Evolutionary conservation across 2,113 vertebrate genomes (phyloP).

Genomic region (Thalassoma bifasciatum): DNA sequence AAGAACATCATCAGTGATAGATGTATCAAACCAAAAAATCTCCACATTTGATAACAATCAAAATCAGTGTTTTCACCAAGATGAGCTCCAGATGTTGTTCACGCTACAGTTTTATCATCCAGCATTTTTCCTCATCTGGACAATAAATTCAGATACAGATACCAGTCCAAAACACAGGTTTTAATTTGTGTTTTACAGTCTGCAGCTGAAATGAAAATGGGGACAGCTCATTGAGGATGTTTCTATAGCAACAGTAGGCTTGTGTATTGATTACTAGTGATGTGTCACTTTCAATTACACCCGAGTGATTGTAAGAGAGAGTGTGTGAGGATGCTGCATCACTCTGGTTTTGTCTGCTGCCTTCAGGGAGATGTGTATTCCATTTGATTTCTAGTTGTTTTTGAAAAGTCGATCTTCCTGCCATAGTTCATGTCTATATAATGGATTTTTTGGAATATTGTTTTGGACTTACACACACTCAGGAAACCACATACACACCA

Average conservation of each 20-base stretch:
- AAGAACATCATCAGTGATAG: too few relatives aligned
- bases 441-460: slow-evolving; percentile 26
- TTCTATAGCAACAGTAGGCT: slow-evolving; percentile 28
- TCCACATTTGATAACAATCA: too few relatives aligned
- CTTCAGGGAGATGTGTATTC: slow-evolving; percentile 18
- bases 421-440: slow-evolving; percentile 21
- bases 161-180: not conserved
- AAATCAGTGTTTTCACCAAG: not conserved
- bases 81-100: not conserved
- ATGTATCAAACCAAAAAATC: too few relatives aligned
- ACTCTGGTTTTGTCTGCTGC: not conserved
- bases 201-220: slow-evolving; percentile 3
- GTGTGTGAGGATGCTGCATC: slow-evolving; percentile 20
- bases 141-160: not conserved
- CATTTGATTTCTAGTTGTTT: slow-evolving; percentile 3
- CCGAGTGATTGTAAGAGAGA: slow-evolving; percentile 21
- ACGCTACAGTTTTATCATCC: not conserved
- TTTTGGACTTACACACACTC: slow-evolving; percentile 8
- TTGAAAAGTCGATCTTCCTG: slow-evolving; percentile 45
- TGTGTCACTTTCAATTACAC: slow-evolving; percentile 55
- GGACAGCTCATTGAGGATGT: slow-evolving; percentile 35
- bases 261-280: slow-evolving; percentile 55
- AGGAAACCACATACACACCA: slow-evolving; percentile 8
- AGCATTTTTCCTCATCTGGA: not conserved
- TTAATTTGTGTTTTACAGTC: not conserved